Base-by-base conservation (phyloP, 2,797 vertebrate genomes). In the Pangasius larnaudii region DNA sequence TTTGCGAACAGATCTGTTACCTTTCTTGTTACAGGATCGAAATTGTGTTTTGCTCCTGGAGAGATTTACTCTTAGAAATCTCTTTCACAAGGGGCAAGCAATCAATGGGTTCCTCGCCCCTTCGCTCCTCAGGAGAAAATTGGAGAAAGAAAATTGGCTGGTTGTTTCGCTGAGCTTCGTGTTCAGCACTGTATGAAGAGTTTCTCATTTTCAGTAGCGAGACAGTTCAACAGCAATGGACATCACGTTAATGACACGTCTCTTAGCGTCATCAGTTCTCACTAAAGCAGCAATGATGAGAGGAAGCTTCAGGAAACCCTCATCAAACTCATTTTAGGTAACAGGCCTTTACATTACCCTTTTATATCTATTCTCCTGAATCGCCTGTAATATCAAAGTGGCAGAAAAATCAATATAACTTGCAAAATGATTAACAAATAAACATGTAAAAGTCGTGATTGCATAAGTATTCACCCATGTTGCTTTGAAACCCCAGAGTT, bases 101-200 rank as follows among this genome's bases (percentile, higher is more conserved):
- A 81, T 81, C 79, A 16, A 81, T 81, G n/a, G 8, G 53, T n/a
- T 81, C 56, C 56, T 81, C 11, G 58, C 79, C 11, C 22, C 22
- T 27, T 27, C 22, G 33, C 22, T 24, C 33, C 78, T 61, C 22
- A 9, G 33, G 56, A 61, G 56, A 61, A 81, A 81, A 81, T 61
- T 42, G 79, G 79, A 61, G 56, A 61, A 42, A 39, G 56, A 61
- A 81, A 81, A 81, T 81, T 81, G 79, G 56, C 33, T 81, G 79
- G 5, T 61, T 42, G 22, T 79, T 56, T 56, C 75, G 0, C 75
- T 1, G 51, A 56, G 75, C 33, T 59, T 81, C 36, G 1, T 42
- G 33, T 27, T 81, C 79, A 2, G 56, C 56, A 8, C 24, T 13
- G 13, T 58, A 80, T 59, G 30, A 80, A 80, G 53, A 30, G 19